Conservation (phyloP, 2,797 vertebrate genomes). For the Acipenser oxyrinchus region DNA sequence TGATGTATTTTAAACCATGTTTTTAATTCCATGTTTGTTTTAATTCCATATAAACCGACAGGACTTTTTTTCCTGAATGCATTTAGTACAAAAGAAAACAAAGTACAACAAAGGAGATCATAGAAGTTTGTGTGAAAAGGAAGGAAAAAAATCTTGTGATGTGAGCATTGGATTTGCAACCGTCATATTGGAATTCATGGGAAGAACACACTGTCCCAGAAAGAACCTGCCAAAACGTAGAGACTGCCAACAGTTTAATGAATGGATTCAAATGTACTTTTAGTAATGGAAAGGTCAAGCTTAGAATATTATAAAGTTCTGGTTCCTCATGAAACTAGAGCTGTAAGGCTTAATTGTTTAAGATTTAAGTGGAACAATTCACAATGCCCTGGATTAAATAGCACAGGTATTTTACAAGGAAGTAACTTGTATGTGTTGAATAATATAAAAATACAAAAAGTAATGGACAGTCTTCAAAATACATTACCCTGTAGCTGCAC, state of each 20-base stretch:
- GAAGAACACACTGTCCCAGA: constrained; percentile 1
- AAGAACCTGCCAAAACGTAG: neutral
- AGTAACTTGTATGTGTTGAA: neutral
- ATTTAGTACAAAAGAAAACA: neutral
- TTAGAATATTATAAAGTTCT: neutral
- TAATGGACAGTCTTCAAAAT: neutral
- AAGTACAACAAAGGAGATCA: neutral
- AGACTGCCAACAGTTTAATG: neutral
- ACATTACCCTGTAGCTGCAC: too few species aligned
- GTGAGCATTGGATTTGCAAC: neutral
- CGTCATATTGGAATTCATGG: neutral
- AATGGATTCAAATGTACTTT: neutral
- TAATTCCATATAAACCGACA: too few species aligned
- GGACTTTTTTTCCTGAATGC: neutral
- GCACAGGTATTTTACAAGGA: neutral
- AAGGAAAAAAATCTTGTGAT: neutral
- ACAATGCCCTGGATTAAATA: neutral
- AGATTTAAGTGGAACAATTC: neutral
- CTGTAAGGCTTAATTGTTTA: neutral
- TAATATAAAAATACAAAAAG: neutral
- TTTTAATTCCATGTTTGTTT: too few species aligned
- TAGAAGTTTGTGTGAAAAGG: neutral
- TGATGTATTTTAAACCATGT: too few species aligned
- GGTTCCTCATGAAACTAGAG: too few species aligned
- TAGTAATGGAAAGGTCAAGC: neutral